Evolutionary conservation across 1,140 invertebrate species (phyloP).

Genomic region (Nautilus pompilius): DNA sequence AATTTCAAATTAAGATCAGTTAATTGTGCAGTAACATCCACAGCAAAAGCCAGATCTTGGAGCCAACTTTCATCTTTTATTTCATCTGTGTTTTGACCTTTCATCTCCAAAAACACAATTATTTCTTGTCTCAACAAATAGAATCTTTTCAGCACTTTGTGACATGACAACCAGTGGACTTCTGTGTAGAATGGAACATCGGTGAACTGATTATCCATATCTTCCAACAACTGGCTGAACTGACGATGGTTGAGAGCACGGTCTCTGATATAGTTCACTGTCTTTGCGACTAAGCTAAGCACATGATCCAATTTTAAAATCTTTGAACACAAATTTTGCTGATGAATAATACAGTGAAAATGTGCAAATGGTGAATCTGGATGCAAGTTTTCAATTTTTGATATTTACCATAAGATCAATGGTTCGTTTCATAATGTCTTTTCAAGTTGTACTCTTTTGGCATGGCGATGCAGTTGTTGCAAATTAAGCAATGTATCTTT

Average conservation of each 20-base stretch:
- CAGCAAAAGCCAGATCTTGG: conserved; percentile 13
- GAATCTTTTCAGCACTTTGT: conserved; percentile 7
- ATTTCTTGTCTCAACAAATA: conserved; percentile 10
- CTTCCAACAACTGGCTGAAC: conserved; percentile 5
- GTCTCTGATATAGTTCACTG: conserved; percentile 8
- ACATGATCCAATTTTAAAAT: too few relatives aligned
- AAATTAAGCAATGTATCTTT: too few relatives aligned
- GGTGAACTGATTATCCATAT: conserved; percentile 14
- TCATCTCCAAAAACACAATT: conserved; percentile 7
- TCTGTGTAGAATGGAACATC: conserved; percentile 7
- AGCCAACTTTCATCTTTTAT: conserved; percentile 12
- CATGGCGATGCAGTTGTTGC: too few relatives aligned
- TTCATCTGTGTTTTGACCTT: conserved; percentile 11
- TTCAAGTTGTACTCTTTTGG: too few relatives aligned
- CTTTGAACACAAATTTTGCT: too few relatives aligned
- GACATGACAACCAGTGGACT: conserved; percentile 7
- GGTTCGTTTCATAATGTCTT: too few relatives aligned
- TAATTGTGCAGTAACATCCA: conserved; percentile 13
- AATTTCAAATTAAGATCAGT: conserved; percentile 12
- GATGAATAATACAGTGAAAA: too few relatives aligned
- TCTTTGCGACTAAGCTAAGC: conserved; percentile 4
- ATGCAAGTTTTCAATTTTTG: too few relatives aligned
- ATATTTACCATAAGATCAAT: too few relatives aligned
- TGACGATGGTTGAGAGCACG: conserved; percentile 11
- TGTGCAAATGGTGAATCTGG: too few relatives aligned